phyloP scores from a whole-genome alignment of 2,888 invertebrate species.

The Sminthurides aquaticus region DNA sequence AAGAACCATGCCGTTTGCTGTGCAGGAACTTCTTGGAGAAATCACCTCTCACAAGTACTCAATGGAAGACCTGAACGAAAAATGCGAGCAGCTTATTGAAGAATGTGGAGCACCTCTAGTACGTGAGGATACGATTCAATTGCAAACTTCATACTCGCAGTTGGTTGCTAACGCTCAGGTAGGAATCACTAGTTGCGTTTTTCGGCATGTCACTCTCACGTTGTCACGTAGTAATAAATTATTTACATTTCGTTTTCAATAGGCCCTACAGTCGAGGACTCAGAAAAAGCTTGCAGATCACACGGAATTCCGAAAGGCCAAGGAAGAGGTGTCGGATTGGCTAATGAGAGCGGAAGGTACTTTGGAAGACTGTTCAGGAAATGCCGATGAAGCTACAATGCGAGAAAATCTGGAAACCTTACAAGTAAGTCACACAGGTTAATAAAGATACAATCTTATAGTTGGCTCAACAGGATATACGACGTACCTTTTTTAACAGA shows the following conservation, averaged over 20 bases:
- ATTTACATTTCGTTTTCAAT: conserved; percentile 14
- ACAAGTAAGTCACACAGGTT: conserved; percentile 50
- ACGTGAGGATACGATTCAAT: conserved; percentile 74
- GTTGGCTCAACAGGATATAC: too few species aligned
- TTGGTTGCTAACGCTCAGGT: conserved; percentile 71
- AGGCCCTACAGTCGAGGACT: conserved; percentile 66
- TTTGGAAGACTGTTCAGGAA: conserved; percentile 72
- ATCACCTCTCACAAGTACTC: conserved; percentile 66
- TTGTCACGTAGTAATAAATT: too few species aligned
- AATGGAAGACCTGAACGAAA: conserved; percentile 75
- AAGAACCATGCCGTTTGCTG: neutral
- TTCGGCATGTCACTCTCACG: neutral
- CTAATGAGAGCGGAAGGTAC: conserved; percentile 69
- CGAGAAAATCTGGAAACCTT: conserved; percentile 74
- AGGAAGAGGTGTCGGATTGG: conserved; percentile 76
- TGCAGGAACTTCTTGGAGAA: conserved; percentile 57
- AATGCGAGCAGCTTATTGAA: conserved; percentile 79
- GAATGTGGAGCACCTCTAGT: conserved; percentile 76
- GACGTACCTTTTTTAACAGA: conserved; percentile 44
- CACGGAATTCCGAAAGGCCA: conserved; percentile 80
- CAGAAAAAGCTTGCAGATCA: conserved; percentile 87
- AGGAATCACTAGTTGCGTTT: too few species aligned
- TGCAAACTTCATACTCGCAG: conserved; percentile 73
- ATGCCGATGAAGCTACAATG: conserved; percentile 67
- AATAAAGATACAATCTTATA: conserved; percentile 42